Base-by-base conservation (phyloP, 2,113 vertebrate genomes). In the Oryzias celebensis region DNA sequence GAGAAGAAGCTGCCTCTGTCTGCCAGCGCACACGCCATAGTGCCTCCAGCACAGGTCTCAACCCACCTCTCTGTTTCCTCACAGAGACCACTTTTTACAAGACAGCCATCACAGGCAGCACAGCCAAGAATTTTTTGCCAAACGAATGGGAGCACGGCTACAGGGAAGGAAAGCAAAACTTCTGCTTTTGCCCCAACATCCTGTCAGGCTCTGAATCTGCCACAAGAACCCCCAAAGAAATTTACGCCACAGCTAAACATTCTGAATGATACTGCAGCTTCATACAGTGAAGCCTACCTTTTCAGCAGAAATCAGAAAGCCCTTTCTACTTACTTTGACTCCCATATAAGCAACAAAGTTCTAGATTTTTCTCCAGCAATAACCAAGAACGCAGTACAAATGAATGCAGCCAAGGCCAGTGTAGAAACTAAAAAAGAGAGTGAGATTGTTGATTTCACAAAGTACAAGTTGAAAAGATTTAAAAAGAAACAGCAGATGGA, bases 361-460 rank as follows among this genome's bases (percentile, higher is more conserved):
- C 44, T 92, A 2, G 90, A 92, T 74, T 91, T 85, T 75, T 90
- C 91, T 20, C 23, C 78, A 3, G 17, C 62, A 14, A 17, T 67
- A 7, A 51, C 44, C 58, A 84, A 78, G 78, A 71, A 41, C 28
- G 78, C 55, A 73, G 28, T 62, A 73, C 31, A 41, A 31, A 77
- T 71, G 42, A 43, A 66, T 49, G 3, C 14, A 50, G 26, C 23
- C 23, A 15, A 50, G 20, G 12, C 48, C 2, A 49, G 18, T 7
- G 2, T 28, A 23, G 50, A 85, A 47, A 22, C 50, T 50, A 53
- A 13, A 52, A 70, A 80, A 36, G 67, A 45, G 23, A 42, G 64
- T 8, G 45, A 83, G 15, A 22, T 82, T 23, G 62, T 92, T 57
- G 89, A 92, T 59, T 92, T 87, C 58, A 90, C 91, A 66, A 91